phyloP scores from a whole-genome alignment of 2,888 invertebrate genomes.

The Lasioglossum calceatum region DNA sequence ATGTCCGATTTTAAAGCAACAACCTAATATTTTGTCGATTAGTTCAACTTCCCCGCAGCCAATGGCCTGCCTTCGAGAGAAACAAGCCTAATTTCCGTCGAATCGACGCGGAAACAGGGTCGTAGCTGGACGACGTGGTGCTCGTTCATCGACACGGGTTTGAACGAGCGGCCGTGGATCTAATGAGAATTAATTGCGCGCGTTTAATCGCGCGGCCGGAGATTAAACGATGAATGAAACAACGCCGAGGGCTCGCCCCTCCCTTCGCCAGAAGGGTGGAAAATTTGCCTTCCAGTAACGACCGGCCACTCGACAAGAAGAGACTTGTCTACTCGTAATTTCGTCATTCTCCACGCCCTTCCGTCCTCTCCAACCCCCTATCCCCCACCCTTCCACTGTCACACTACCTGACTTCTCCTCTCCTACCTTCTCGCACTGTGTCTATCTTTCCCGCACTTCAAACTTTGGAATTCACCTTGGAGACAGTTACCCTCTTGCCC shows the following conservation, averaged over 20 bases:
- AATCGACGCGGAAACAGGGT: neutral
- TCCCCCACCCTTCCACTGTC: neutral
- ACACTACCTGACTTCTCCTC: neutral
- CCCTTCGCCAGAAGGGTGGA: neutral
- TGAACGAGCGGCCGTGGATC: neutral
- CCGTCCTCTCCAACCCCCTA: conserved; percentile 29
- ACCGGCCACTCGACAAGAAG: conserved; percentile 60
- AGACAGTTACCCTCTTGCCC: conserved; percentile 63
- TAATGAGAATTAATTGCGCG: conserved; percentile 27
- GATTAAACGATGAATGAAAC: conserved; percentile 42
- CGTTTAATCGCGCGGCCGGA: neutral
- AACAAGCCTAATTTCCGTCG: conserved; percentile 43
- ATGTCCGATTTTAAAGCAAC: neutral
- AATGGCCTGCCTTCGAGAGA: conserved; percentile 35
- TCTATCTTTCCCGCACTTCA: conserved; percentile 46
- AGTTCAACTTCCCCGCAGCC: conserved; percentile 14
- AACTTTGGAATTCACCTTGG: conserved; percentile 61
- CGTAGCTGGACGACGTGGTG: neutral
- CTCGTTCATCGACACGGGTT: conserved; percentile 1
- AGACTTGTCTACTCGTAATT: conserved; percentile 68
- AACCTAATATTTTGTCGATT: neutral
- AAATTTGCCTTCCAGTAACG: conserved; percentile 57
- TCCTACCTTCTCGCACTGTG: neutral
- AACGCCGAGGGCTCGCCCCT: conserved; percentile 23
- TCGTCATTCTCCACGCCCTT: conserved; percentile 59